Evolutionary conservation across 2,888 invertebrate genomes (phyloP), one percentile per base, ranked within the genome.

Genomic region (Dynastes tityus): DNA sequence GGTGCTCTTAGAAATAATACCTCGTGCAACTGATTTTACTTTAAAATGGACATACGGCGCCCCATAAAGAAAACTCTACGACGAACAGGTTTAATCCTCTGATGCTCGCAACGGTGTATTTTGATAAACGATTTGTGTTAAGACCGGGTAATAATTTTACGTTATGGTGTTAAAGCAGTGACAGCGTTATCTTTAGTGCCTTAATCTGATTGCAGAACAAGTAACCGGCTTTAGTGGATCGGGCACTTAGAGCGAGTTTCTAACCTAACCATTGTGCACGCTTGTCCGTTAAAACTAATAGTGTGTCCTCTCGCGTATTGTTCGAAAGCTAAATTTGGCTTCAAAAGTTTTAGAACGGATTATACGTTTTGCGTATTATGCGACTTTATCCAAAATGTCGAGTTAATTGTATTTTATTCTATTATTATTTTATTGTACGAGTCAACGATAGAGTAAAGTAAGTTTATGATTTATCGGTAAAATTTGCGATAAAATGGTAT

Each of bases 151-250:
- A 64, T 64, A 64, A 64, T 64, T 64, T 64, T 64, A 32, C n/a
- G 32, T 64, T 64, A 37, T 64, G 37, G 37, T 37, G 64, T 64
- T 64, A 37, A 37, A 37, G 40, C 64, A 32, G 40, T 64, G 64
- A 64, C 64, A 64, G 64, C 64, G 37, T 64, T 64, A 64, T 64
- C 64, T 64, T 64, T 64, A 64, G 37, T 64, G 64, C 64, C 37
- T 11, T 40, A 64, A 64, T 64, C 64, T 64, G 37, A 64, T 40
- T 32, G 16, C 37, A 64, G 64, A 64, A 40, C 64, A 37, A 64
- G 64, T 64, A 64, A 37, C 64, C 16, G 37, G 37, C 16, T 40
- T 32, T 40, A n/a, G 16, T 37, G 6, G 64, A 40, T 16, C 16
- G n/a, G 40, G 37, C 3, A 3, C 64, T 64, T 37, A 40, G 3